phyloP scores from a whole-genome alignment of 2,797 vertebrate genomes.

The Dendrocincla fuliginosa region DNA sequence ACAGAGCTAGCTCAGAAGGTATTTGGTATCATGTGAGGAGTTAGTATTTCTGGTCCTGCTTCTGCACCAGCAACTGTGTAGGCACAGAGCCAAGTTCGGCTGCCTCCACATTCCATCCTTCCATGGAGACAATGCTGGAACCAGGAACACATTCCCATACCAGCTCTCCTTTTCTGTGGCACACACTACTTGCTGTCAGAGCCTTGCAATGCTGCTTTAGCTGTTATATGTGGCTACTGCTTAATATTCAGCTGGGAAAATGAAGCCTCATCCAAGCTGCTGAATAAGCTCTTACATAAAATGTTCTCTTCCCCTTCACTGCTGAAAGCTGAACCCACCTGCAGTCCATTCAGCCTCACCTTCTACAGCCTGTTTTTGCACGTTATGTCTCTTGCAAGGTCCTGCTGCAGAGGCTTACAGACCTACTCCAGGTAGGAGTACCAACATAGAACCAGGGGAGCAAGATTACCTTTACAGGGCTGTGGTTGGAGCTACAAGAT shows the following conservation, averaged over 20 bases:
- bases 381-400: rapidly evolving
- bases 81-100: background rate
- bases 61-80: background rate
- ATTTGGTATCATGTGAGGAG: background rate
- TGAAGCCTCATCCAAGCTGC: background rate
- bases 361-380: background rate
- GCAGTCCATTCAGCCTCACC: background rate
- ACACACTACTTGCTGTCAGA: background rate
- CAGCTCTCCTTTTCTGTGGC: conserved; percentile 2
- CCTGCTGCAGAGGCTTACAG: background rate
- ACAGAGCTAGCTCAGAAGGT: background rate
- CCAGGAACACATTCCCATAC: background rate
- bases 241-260: conserved; percentile 51
- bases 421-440: background rate
- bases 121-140: conserved; percentile 54
- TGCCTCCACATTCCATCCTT: background rate
- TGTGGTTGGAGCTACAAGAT: background rate
- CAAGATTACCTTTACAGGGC: background rate
- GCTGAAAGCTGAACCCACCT: background rate
- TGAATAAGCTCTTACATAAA: conserved; percentile 32
- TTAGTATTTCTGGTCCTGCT: conserved; percentile 8
- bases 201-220: background rate
- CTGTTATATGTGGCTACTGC: background rate
- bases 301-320: background rate
- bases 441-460: background rate